These are phyloP conservation scores for Eupithecia dodoneata DNA, from an alignment of 2,888 invertebrate species.

Conservation along the genomic window DNA sequence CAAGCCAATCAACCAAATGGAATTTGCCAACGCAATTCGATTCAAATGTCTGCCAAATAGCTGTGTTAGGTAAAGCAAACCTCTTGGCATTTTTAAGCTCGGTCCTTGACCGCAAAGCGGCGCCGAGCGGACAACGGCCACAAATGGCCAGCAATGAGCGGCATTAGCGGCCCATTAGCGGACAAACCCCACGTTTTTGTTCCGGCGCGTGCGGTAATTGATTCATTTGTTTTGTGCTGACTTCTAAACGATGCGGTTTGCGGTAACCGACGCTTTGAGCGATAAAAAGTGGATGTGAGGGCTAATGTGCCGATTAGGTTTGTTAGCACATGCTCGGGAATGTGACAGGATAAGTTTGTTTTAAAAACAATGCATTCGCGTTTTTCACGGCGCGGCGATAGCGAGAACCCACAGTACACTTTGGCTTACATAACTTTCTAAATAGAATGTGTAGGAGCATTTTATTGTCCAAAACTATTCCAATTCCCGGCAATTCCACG, in stretches of 20 bases:
- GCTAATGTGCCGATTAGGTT: constrained; percentile 13
- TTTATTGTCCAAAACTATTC: constrained; percentile 23
- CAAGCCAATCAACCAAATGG: not conserved
- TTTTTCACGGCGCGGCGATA: not conserved
- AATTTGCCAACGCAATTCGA: not conserved
- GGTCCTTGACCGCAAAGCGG: constrained; percentile 18
- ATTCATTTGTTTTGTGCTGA: constrained; percentile 43
- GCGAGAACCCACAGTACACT: not conserved
- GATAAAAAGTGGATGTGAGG: constrained; percentile 17
- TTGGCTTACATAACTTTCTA: not conserved
- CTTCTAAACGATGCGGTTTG: constrained; percentile 34
- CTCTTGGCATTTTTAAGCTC: constrained; percentile 5
- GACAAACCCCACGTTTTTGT: constrained; percentile 42
- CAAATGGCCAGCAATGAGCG: constrained; percentile 42
- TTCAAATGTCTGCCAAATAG: not conserved
- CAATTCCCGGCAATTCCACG: constrained; percentile 27
- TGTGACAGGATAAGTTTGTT: not conserved
- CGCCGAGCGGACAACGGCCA: constrained; percentile 21
- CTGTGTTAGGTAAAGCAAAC: not conserved
- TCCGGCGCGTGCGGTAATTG: constrained; percentile 41
- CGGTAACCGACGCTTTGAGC: constrained; percentile 22
- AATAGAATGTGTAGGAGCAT: not conserved
- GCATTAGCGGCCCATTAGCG: constrained; percentile 47
- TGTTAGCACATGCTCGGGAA: not conserved
- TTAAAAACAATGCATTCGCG: not conserved